Evolutionary conservation across 2,113 vertebrate species (phyloP).

Genomic region (Zosterops pallidus): DNA sequence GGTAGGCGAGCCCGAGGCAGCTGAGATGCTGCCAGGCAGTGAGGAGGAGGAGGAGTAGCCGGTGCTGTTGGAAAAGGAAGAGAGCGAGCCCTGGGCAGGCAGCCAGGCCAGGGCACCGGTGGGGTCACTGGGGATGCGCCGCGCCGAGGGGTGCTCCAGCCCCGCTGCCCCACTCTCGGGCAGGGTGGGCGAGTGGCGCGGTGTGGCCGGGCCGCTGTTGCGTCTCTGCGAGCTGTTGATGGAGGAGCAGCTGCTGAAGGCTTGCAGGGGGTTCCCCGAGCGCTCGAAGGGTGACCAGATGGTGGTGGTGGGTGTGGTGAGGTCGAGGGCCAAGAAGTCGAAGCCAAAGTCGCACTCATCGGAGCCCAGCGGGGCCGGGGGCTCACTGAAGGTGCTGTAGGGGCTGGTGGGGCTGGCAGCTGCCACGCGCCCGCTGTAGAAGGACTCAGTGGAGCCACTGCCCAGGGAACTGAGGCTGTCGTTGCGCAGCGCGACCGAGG

Average conservation of each 20-base stretch:
- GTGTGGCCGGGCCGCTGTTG: conserved; percentile 77
- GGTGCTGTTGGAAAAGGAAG: conserved; percentile 84
- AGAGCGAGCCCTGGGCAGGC: conserved; percentile 74
- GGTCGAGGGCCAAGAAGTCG: conserved; percentile 83
- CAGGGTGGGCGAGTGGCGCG: conserved; percentile 80
- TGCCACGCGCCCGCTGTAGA: conserved; percentile 51
- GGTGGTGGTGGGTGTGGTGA: conserved; percentile 75
- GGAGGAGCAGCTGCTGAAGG: conserved; percentile 73
- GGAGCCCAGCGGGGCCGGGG: conserved; percentile 41
- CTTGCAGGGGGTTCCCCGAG: conserved; percentile 60
- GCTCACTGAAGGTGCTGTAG: conserved; percentile 79
- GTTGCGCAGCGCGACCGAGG: conserved; percentile 56
- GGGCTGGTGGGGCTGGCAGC: conserved; percentile 82
- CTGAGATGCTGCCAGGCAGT: conserved; percentile 71
- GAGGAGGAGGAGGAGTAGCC: conserved; percentile 89
- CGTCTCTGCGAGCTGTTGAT: conserved; percentile 62
- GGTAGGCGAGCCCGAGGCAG: conserved; percentile 78
- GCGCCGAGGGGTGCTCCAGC: conserved; percentile 85
- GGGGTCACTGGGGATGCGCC: conserved; percentile 87
- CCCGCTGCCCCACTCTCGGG: conserved; percentile 64
- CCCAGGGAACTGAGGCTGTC: conserved; percentile 68
- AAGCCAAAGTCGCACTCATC: conserved; percentile 85
- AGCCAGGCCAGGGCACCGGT: conserved; percentile 87
- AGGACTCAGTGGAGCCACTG: conserved; percentile 73
- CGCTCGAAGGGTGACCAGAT: conserved; percentile 91